Evolutionary conservation across 2,113 vertebrate genomes (phyloP).

Genomic region (Megaleporinus macrocephalus): DNA sequence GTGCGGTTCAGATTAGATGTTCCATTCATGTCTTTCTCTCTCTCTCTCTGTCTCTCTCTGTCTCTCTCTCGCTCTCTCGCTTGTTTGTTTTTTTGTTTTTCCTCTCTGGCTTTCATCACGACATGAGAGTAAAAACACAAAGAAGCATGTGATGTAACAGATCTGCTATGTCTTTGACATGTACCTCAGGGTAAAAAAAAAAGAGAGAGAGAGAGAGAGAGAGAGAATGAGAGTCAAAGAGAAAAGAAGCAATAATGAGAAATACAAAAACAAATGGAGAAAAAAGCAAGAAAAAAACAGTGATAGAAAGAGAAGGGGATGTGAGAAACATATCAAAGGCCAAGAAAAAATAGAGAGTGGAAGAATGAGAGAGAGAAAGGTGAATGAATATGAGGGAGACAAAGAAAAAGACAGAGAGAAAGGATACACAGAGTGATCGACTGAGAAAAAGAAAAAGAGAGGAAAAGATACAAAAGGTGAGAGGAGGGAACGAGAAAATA

Average conservation of each 20-base stretch:
- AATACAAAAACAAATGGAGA: background rate
- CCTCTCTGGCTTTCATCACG: slow-evolving; percentile 30
- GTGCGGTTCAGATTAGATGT: background rate
- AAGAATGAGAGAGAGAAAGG: too few species aligned
- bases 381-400: background rate
- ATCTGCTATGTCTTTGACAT: slow-evolving; percentile 38
- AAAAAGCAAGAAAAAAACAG: too few species aligned
- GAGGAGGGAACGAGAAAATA: too few species aligned
- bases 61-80: background rate
- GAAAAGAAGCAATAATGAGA: background rate
- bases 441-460: too few species aligned
- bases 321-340: too few species aligned
- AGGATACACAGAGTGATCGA: background rate
- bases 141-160: slow-evolving; percentile 42
- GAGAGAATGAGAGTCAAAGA: background rate
- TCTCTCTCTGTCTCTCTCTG: background rate
- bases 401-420: background rate
- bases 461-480: too few species aligned
- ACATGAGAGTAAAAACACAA: slow-evolving; percentile 16
- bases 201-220: background rate
- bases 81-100: background rate
- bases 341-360: too few species aligned
- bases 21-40: slow-evolving; percentile 8
- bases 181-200: slow-evolving; percentile 36
- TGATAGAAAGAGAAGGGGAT: background rate